Evolutionary conservation across 2,888 invertebrate species (phyloP).

Genomic region (Chrysina gloriosa): DNA sequence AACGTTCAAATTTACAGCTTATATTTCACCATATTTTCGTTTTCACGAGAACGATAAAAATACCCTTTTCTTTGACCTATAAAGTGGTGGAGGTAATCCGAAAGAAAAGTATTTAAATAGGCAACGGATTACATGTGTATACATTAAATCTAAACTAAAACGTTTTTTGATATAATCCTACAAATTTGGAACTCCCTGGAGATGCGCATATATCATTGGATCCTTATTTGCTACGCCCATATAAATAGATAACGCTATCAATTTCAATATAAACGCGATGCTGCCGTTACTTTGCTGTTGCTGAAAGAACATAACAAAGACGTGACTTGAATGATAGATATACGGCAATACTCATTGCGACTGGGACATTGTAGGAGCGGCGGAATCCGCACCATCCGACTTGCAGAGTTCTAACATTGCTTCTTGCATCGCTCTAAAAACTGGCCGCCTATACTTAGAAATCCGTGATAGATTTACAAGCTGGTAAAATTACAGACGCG

Average conservation of each 20-base stretch:
- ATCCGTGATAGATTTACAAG: slow-evolving; percentile 46
- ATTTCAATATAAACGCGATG: slow-evolving; percentile 39
- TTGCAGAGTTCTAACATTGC: slow-evolving; percentile 37
- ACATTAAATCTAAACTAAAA: too few species aligned
- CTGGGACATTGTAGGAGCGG: slow-evolving; percentile 45
- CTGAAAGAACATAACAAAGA: slow-evolving; percentile 28
- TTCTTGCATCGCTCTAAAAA: slow-evolving; percentile 33
- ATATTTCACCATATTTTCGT: too few species aligned
- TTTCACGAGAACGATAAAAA: too few species aligned
- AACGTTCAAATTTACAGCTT: too few species aligned
- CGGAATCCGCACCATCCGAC: slow-evolving; percentile 46
- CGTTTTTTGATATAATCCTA: too few species aligned
- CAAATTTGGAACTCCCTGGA: not conserved
- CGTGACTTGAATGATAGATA: slow-evolving; percentile 34
- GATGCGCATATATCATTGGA: not conserved
- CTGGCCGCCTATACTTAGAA: slow-evolving; percentile 46
- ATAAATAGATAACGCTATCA: slow-evolving; percentile 34
- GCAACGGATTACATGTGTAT: too few species aligned
- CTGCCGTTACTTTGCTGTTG: not conserved
- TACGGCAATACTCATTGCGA: slow-evolving; percentile 34
- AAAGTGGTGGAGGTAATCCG: too few species aligned
- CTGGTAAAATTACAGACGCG: slow-evolving; percentile 31
- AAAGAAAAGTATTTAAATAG: too few species aligned
- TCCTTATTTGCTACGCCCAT: too few species aligned
- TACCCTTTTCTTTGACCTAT: too few species aligned